These are phyloP conservation scores for Leguminivora glycinivorella DNA, from an alignment of 1,140 invertebrate genomes.

Conservation along the genomic window DNA sequence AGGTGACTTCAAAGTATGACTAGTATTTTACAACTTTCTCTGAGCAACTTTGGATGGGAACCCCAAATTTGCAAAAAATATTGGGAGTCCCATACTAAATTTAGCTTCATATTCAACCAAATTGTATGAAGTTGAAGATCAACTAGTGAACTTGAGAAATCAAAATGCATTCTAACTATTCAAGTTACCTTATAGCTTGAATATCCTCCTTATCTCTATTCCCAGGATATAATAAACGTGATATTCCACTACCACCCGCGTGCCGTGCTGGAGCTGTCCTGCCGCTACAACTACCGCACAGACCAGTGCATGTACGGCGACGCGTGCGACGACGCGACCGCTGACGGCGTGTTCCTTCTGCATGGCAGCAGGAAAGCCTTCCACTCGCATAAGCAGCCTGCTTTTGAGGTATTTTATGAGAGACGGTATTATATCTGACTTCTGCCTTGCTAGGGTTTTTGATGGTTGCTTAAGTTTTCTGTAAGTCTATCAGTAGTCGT, in stretches of 20 bases:
- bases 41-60: too few species aligned
- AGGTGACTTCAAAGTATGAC: too few species aligned
- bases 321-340: constrained; percentile 88
- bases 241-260: constrained; percentile 95
- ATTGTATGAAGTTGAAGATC: too few species aligned
- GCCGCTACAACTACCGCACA: constrained; percentile 94
- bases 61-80: too few species aligned
- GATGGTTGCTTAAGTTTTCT: too few species aligned
- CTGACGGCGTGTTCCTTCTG: constrained; percentile 88
- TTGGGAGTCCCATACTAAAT: too few species aligned
- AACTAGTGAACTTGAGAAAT: too few species aligned
- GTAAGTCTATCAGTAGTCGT: too few species aligned
- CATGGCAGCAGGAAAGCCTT: constrained; percentile 94
- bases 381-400: constrained; percentile 90
- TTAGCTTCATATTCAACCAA: too few species aligned
- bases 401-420: constrained; percentile 83
- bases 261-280: constrained; percentile 89
- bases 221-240: constrained; percentile 96
- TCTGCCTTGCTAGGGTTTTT: too few species aligned
- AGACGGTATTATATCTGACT: neutral
- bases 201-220: constrained; percentile 15
- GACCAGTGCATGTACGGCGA: constrained; percentile 97
- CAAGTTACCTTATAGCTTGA: neutral
- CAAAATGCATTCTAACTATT: too few species aligned
- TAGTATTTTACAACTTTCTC: too few species aligned